phyloP scores from a whole-genome alignment of 2,113 vertebrate species.

The Eolophus roseicapilla region DNA sequence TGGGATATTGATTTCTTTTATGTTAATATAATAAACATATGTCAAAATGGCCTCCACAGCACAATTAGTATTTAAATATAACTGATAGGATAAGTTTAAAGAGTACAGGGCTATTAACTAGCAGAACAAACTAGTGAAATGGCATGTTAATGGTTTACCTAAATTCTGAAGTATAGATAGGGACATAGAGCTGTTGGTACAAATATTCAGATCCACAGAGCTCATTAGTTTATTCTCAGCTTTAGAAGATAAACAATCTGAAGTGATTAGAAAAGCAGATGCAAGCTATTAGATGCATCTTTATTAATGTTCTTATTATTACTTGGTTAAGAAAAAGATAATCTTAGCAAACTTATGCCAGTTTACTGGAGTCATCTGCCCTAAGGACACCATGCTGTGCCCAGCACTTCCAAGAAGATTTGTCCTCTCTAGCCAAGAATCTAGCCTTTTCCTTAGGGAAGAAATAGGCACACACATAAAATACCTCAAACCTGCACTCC shows the following conservation, averaged over 20 bases:
- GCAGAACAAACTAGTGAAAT: not conserved
- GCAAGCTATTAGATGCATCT: not conserved
- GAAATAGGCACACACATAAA: slow-evolving; percentile 20
- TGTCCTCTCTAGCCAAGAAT: slow-evolving; percentile 7
- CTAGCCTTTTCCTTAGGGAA: not conserved
- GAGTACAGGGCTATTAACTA: not conserved
- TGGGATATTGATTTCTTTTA: slow-evolving; percentile 37
- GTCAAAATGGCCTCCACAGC: not conserved
- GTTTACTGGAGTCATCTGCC: not conserved
- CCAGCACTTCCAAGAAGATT: not conserved
- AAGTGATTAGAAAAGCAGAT: not conserved
- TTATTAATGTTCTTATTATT: not conserved
- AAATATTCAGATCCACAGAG: not conserved
- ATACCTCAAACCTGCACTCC: not conserved
- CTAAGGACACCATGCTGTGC: not conserved
- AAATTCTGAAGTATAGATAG: not conserved
- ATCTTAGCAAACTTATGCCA: not conserved
- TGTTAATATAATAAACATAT: not conserved
- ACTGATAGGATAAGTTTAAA: not conserved
- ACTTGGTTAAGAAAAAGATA: slow-evolving; percentile 19
- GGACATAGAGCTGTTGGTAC: not conserved
- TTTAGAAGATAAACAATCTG: not conserved
- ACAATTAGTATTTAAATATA: not conserved
- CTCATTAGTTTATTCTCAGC: not conserved
- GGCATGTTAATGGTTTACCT: not conserved